These are phyloP conservation scores for Taenaris catops DNA, from an alignment of 2,888 invertebrate species.

Conservation along the genomic window DNA sequence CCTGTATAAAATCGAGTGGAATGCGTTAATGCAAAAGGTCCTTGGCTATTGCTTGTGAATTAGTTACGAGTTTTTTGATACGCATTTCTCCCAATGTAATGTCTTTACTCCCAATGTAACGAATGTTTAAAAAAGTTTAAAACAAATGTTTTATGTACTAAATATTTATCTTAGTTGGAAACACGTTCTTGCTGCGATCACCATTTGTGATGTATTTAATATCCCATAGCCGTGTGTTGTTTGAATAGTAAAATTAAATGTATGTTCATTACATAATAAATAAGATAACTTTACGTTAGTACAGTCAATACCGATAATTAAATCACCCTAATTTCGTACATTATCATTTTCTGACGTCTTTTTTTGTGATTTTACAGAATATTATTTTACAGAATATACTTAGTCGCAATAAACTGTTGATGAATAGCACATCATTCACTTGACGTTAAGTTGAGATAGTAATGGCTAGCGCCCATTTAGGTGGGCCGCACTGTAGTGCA, in stretches of 20 bases:
- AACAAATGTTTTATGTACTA: too few relatives aligned
- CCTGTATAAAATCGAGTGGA: too few relatives aligned
- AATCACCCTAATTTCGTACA: too few relatives aligned
- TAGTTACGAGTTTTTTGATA: too few relatives aligned
- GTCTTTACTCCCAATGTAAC: too few relatives aligned
- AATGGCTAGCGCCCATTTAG: slow-evolving; percentile 6
- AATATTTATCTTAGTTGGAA: too few relatives aligned
- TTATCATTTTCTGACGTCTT: slow-evolving; percentile 16
- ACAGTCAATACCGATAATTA: slow-evolving; percentile 1
- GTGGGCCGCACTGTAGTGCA: slow-evolving; percentile 1
- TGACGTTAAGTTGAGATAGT: slow-evolving; percentile 21
- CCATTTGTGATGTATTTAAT: too few relatives aligned
- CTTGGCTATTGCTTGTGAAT: too few relatives aligned
- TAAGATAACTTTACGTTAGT: slow-evolving; percentile 10
- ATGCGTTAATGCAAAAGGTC: too few relatives aligned
- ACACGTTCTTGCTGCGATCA: slow-evolving; percentile 13
- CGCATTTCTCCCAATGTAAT: too few relatives aligned
- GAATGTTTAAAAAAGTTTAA: too few relatives aligned
- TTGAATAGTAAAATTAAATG: slow-evolving; percentile 14
- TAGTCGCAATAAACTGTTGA: slow-evolving; percentile 21
- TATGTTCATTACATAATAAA: slow-evolving; percentile 15
- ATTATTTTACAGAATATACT: slow-evolving; percentile 20
- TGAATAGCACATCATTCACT: slow-evolving; percentile 16
- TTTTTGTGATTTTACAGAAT: slow-evolving; percentile 23
- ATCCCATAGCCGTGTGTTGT: too few relatives aligned